Evolutionary conservation across 2,797 vertebrate species (phyloP).

Genomic region (Astyanax mexicanus): DNA sequence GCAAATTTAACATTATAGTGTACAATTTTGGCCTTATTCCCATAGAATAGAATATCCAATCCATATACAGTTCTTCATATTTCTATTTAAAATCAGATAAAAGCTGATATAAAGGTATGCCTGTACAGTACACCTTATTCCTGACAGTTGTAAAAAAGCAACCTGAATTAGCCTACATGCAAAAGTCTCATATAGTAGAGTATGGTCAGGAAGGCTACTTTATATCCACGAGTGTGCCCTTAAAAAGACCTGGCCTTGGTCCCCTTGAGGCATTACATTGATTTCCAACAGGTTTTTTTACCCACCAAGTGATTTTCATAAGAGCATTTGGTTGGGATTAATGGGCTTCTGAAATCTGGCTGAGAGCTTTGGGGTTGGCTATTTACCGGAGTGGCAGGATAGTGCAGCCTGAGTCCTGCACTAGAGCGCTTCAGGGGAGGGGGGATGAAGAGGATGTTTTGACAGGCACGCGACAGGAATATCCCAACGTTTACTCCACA

Average conservation of each 20-base stretch:
- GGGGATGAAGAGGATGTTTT: slow-evolving; percentile 12
- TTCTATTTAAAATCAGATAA: too few species aligned
- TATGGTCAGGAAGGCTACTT: neutral
- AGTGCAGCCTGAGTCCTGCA: slow-evolving; percentile 37
- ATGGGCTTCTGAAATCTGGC: slow-evolving; percentile 76
- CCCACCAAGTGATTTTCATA: slow-evolving; percentile 75
- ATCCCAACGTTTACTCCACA: slow-evolving; percentile 33
- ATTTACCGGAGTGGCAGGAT: slow-evolving; percentile 67
- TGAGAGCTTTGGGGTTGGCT: slow-evolving; percentile 73
- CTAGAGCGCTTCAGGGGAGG: neutral
- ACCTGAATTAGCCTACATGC: neutral
- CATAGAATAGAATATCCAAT: too few species aligned
- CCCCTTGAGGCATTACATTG: slow-evolving; percentile 70
- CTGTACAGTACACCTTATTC: too few species aligned
- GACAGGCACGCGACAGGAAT: slow-evolving; percentile 66
- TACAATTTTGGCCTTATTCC: too few species aligned
- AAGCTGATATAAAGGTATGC: too few species aligned
- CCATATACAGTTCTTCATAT: too few species aligned
- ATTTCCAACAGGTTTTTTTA: slow-evolving; percentile 76
- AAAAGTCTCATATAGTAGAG: neutral
- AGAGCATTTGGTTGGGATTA: slow-evolving; percentile 82
- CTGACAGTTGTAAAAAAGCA: neutral
- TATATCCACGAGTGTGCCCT: neutral
- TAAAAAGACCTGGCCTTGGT: neutral
- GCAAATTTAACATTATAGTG: too few species aligned